Percentiles rank a stretch among this genome's conserved stretches.
These are phyloP conservation scores for Nasonovia ribisnigri DNA, from an alignment of 2,888 invertebrate species.

Conservation along the genomic window DNA sequence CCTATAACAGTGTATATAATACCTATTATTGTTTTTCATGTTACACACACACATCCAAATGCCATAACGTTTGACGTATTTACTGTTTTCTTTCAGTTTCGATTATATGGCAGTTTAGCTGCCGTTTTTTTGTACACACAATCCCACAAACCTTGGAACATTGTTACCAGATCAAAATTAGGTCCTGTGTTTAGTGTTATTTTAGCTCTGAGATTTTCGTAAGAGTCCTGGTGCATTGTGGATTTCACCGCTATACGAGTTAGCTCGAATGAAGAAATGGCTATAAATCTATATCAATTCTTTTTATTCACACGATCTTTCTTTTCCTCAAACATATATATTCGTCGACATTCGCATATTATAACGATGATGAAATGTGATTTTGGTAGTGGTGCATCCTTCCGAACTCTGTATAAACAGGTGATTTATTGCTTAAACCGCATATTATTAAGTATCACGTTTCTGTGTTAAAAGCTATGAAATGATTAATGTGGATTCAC, in stretches of 20 bases:
- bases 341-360: neutral
- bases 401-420: neutral
- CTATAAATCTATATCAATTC: neutral
- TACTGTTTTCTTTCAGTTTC: neutral
- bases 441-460: neutral
- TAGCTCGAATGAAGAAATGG: neutral
- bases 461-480: neutral
- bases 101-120: neutral
- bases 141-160: neutral
- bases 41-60: neutral
- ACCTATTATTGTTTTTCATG: neutral
- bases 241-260: neutral
- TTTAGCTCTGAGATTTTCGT: neutral
- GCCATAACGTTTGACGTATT: neutral
- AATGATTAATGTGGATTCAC: neutral
- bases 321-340: neutral
- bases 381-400: neutral
- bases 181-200: neutral
- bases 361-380: slow-evolving; percentile 5
- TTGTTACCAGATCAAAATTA: neutral
- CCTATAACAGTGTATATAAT: neutral
- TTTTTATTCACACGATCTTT: neutral
- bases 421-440: neutral
- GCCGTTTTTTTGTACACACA: neutral
- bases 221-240: neutral